Evolutionary conservation across 2,888 invertebrate species (phyloP).

Genomic region (Temnothorax rugatulus): DNA sequence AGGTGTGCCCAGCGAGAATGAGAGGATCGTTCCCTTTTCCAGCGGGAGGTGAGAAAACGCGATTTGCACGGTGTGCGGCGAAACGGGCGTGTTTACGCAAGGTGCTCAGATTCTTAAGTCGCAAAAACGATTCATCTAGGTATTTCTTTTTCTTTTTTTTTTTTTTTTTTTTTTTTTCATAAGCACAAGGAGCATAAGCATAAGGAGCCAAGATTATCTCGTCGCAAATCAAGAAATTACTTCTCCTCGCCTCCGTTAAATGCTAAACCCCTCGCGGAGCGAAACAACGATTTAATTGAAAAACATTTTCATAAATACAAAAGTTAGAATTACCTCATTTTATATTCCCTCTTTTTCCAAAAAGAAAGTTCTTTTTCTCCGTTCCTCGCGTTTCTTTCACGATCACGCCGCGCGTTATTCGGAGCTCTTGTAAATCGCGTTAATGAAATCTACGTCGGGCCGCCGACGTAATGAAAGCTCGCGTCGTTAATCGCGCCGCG

Average conservation of each 20-base stretch:
- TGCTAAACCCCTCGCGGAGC: neutral
- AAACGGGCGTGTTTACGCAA: slow-evolving; percentile 1
- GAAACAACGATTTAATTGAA: neutral
- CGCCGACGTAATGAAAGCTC: slow-evolving; percentile 66
- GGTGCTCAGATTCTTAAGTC: neutral
- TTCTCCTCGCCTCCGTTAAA: neutral
- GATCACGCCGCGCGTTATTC: slow-evolving; percentile 41
- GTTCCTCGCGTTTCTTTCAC: neutral
- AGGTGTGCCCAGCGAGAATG: slow-evolving; percentile 65
- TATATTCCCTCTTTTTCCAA: neutral
- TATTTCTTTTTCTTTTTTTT: neutral
- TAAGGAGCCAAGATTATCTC: neutral
- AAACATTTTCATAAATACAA: slow-evolving; percentile 17
- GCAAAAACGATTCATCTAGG: slow-evolving; percentile 12
- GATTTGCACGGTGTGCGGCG: slow-evolving; percentile 16
- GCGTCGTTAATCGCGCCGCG: slow-evolving; percentile 65
- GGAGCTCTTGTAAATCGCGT: slow-evolving; percentile 77
- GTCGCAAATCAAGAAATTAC: neutral
- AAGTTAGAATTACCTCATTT: slow-evolving; percentile 18
- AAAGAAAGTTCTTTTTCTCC: neutral
- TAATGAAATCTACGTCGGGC: slow-evolving; percentile 79
- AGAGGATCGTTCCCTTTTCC: slow-evolving; percentile 47
- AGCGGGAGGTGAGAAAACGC: slow-evolving; percentile 42
- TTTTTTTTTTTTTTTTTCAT: neutral
- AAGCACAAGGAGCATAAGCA: no score